phyloP scores from a whole-genome alignment of 2,888 invertebrate genomes.

The Cybosia mesomella region DNA sequence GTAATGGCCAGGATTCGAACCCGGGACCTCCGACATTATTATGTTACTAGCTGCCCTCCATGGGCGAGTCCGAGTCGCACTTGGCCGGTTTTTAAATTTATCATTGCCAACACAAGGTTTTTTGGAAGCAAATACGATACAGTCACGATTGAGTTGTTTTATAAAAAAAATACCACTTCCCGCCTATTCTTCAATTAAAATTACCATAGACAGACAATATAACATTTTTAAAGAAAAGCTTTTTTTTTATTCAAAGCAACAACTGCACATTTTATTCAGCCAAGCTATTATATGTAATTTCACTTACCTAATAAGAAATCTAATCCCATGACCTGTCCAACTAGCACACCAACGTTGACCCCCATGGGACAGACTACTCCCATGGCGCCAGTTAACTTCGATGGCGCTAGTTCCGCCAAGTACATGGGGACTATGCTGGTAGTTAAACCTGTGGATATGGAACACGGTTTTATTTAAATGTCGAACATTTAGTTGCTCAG shows the following conservation, averaged over 20 bases:
- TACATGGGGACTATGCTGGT: slow-evolving; percentile 97
- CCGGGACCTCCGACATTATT: no score
- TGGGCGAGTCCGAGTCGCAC: no score
- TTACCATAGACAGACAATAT: neutral
- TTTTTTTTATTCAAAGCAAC: neutral
- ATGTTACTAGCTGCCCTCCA: no score
- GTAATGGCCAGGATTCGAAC: no score
- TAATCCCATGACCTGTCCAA: slow-evolving; percentile 91
- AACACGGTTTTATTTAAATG: neutral
- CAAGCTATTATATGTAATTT: neutral
- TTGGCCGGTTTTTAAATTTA: no score
- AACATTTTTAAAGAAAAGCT: neutral
- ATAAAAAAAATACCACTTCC: neutral
- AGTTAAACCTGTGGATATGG: slow-evolving; percentile 88
- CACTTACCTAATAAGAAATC: slow-evolving; percentile 87
- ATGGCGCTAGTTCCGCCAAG: slow-evolving; percentile 94
- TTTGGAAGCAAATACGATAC: no score
- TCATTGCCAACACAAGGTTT: no score
- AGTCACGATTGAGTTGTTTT: neutral
- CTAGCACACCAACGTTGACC: slow-evolving; percentile 91
- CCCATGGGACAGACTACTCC: slow-evolving; percentile 95
- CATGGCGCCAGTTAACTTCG: slow-evolving; percentile 92
- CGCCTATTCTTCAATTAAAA: neutral
- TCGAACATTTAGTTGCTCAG: neutral
- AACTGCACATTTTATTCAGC: neutral